phyloP scores from a whole-genome alignment of 2,113 vertebrate species.

The Piliocolobus tephrosceles region DNA sequence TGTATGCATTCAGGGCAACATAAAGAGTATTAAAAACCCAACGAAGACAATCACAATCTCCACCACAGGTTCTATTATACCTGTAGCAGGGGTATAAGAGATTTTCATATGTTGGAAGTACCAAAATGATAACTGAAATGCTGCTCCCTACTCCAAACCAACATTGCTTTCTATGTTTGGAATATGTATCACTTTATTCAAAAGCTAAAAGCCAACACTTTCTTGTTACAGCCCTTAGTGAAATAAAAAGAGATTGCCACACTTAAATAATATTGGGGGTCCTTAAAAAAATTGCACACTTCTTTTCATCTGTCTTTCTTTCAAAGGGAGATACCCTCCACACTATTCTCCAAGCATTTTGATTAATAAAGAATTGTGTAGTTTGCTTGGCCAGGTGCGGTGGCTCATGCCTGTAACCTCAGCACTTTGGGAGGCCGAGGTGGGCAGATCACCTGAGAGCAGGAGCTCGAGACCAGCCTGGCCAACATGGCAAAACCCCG shows the following conservation, averaged over 20 bases:
- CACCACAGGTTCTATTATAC: not conserved
- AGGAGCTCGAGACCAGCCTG: no score
- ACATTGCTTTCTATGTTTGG: not conserved
- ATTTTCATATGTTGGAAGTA: not conserved
- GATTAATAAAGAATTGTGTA: not conserved
- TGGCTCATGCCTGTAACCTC: not conserved
- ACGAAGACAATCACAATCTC: not conserved
- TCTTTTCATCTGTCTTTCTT: not conserved
- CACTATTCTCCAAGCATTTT: not conserved
- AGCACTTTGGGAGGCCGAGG: no score
- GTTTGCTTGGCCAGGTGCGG: not conserved
- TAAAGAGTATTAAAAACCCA: not conserved
- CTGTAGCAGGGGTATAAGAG: not conserved
- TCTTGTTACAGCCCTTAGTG: not conserved
- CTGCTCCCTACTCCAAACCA: not conserved
- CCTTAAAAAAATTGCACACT: not conserved
- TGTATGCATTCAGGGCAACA: not conserved
- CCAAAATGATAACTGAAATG: not conserved
- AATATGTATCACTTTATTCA: not conserved
- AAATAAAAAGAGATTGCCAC: not conserved
- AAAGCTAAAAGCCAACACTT: not conserved
- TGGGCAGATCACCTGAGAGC: no score
- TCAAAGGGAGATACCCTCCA: not conserved
- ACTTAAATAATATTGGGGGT: not conserved
- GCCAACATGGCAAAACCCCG: no score